phyloP scores from a whole-genome alignment of 1,140 invertebrate genomes.

The Helicoverpa armigera region DNA sequence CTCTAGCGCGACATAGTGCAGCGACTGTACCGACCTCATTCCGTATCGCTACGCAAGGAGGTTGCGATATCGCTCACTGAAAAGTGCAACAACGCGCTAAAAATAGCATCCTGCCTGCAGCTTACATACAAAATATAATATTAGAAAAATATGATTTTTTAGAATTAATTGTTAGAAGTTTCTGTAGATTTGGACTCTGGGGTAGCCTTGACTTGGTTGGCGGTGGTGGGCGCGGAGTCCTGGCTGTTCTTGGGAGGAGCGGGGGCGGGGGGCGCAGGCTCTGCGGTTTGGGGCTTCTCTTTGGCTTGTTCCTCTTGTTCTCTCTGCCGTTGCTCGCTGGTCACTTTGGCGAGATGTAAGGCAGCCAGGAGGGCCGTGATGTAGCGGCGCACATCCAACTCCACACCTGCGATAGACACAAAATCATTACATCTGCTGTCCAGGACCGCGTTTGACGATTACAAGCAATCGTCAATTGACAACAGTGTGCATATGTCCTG shows the following conservation, averaged over 20 bases:
- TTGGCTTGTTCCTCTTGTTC: slow-evolving; percentile 59
- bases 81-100: slow-evolving; percentile 16
- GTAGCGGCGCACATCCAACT: slow-evolving; percentile 88
- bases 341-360: slow-evolving; percentile 89
- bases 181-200: slow-evolving; percentile 76
- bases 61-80: slow-evolving; percentile 3
- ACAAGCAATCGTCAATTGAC: no score
- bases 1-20: neutral
- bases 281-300: slow-evolving; percentile 73
- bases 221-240: slow-evolving; percentile 85
- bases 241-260: slow-evolving; percentile 38
- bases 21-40: slow-evolving; percentile 1
- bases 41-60: neutral
- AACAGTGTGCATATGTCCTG: no score
- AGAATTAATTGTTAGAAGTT: slow-evolving; percentile 53
- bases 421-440: no score
- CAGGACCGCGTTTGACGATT: no score
- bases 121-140: slow-evolving; percentile 42
- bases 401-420: slow-evolving; percentile 64
- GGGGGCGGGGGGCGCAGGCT: slow-evolving; percentile 52
- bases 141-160: slow-evolving; percentile 38
- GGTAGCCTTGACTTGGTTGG: slow-evolving; percentile 77
- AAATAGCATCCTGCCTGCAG: slow-evolving; percentile 25
- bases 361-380: slow-evolving; percentile 88
- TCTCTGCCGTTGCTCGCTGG: slow-evolving; percentile 87